phyloP scores from a whole-genome alignment of 2,797 vertebrate genomes.

The Hippocampus kuda region DNA sequence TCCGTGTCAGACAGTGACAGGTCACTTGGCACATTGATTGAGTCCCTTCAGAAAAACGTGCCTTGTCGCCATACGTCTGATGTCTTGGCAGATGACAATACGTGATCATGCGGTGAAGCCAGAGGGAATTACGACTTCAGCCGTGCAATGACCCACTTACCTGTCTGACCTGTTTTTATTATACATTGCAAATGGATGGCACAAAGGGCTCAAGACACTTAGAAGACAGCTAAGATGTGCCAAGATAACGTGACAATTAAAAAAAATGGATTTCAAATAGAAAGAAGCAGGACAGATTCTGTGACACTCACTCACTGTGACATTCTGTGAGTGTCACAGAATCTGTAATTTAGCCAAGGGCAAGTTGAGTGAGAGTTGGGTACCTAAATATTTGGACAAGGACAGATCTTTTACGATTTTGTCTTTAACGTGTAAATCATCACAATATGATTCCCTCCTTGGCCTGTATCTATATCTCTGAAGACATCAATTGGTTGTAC shows the following conservation, averaged over 20 bases:
- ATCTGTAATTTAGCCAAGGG: constrained; percentile 11
- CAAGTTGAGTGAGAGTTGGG: not conserved
- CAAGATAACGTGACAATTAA: constrained; percentile 7
- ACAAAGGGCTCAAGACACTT: constrained; percentile 12
- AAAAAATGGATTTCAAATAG: constrained; percentile 12
- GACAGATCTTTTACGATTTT: not conserved
- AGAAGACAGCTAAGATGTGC: not conserved
- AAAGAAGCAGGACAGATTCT: constrained; percentile 11
- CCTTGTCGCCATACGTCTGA: constrained; percentile 28
- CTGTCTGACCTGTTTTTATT: constrained; percentile 37
- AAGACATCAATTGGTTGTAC: not conserved
- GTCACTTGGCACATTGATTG: constrained; percentile 22
- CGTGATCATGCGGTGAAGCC: constrained; percentile 29
- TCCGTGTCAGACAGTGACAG: constrained; percentile 9
- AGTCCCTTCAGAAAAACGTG: constrained; percentile 24
- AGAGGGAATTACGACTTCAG: constrained; percentile 29
- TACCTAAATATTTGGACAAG: not conserved
- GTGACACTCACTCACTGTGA: too few species aligned
- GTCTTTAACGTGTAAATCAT: not conserved
- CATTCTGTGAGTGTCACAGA: too few species aligned
- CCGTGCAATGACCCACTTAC: constrained; percentile 58
- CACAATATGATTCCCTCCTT: not conserved
- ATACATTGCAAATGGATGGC: constrained; percentile 27
- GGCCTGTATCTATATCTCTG: not conserved
- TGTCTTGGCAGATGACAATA: constrained; percentile 25